Percentiles rank a stretch among this genome's conserved stretches.
Evolutionary conservation across 2,797 vertebrate genomes (phyloP).

Genomic region (Iguana delicatissima): DNA sequence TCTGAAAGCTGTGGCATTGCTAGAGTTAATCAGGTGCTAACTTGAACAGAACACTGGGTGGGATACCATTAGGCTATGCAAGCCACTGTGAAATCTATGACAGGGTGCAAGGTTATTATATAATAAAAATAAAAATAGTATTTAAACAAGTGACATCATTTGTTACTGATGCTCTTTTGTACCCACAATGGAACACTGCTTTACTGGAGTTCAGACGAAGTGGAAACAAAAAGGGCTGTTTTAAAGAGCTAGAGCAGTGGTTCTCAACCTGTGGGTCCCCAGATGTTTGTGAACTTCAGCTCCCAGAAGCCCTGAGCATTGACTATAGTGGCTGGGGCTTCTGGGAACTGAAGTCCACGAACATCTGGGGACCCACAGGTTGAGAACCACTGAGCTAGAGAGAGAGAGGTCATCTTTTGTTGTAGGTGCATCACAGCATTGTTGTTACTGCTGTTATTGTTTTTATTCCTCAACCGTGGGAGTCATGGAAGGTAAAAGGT

Average conservation of each 20-base stretch:
- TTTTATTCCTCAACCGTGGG: no score
- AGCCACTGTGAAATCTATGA: background rate
- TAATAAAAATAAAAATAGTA: background rate
- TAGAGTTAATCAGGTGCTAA: background rate
- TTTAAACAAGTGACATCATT: background rate
- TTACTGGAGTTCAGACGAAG: background rate
- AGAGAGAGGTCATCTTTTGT: background rate
- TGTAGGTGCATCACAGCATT: background rate
- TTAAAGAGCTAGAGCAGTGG: background rate
- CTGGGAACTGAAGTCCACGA: no score
- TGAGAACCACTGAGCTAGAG: no score
- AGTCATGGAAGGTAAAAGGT: no score
- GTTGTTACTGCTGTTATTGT: no score
- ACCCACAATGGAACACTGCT: background rate
- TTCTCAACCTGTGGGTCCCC: no score
- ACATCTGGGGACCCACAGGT: no score
- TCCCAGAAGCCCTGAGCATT: no score
- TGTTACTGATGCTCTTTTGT: background rate
- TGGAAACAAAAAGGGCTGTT: background rate
- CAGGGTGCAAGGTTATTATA: background rate
- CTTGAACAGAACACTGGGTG: background rate
- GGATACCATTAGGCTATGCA: background rate
- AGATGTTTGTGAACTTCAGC: no score
- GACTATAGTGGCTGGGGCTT: no score
- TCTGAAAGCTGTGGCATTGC: background rate